These are phyloP conservation scores for Aphelinus atriplicis DNA, from an alignment of 1,140 invertebrate genomes.

Conservation along the genomic window DNA sequence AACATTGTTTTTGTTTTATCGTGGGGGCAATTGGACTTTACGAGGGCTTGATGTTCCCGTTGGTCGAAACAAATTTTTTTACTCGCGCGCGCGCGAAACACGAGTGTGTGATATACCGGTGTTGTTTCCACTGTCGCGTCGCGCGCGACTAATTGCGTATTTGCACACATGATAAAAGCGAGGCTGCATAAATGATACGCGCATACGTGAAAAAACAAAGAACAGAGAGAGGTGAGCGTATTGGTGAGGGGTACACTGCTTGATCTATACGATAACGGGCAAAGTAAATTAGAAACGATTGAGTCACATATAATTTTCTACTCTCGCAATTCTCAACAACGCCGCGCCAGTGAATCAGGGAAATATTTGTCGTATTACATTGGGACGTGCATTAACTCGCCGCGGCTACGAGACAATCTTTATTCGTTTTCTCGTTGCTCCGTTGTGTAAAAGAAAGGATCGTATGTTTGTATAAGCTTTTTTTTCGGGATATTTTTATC, in stretches of 20 bases:
- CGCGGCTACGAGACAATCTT: too few relatives aligned
- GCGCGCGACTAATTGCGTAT: too few relatives aligned
- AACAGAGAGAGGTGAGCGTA: background rate
- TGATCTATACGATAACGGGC: background rate
- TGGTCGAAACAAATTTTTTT: background rate
- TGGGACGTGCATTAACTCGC: too few relatives aligned
- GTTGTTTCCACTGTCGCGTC: too few relatives aligned
- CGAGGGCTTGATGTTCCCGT: background rate
- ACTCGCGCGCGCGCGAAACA: background rate
- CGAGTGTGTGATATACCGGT: too few relatives aligned
- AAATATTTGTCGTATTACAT: background rate
- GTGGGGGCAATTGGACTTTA: too few relatives aligned
- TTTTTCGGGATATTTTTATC: too few relatives aligned
- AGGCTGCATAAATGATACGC: background rate
- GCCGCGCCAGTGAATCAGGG: background rate
- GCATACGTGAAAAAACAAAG: background rate
- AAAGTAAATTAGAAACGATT: slow-evolving; percentile 16
- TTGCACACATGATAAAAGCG: too few relatives aligned
- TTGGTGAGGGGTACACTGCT: background rate
- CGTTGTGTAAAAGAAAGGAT: too few relatives aligned
- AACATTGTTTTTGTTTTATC: too few relatives aligned
- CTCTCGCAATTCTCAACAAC: background rate
- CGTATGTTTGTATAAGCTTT: too few relatives aligned
- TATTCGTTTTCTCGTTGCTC: too few relatives aligned
- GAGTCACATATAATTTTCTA: slow-evolving; percentile 4